Evolutionary conservation across 2,113 vertebrate genomes (phyloP).

Genomic region (Vulpes lagopus): DNA sequence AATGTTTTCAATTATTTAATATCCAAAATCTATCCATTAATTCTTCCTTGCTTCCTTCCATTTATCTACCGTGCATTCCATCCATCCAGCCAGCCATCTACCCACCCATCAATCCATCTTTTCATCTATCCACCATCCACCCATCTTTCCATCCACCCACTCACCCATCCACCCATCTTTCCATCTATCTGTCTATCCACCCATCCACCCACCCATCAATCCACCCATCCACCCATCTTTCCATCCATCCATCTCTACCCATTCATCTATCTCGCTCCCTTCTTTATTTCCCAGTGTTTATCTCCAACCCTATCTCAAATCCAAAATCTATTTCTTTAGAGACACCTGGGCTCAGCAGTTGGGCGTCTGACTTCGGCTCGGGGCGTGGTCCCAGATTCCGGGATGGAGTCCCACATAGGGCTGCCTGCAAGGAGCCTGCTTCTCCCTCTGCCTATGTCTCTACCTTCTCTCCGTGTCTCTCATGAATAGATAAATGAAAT

Average conservation of each 20-base stretch:
- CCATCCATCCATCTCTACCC: background rate
- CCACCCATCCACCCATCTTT: background rate
- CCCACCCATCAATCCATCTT: too few species aligned
- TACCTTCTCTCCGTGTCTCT: too few species aligned
- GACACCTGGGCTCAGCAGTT: too few species aligned
- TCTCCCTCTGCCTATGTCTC: too few species aligned
- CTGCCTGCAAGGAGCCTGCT: too few species aligned
- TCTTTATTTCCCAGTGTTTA: background rate
- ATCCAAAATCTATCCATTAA: background rate
- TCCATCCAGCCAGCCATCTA: fast-evolving
- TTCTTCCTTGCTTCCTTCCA: background rate
- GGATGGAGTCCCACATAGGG: too few species aligned
- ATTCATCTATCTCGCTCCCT: background rate
- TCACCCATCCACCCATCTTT: fast-evolving
- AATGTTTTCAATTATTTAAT: background rate
- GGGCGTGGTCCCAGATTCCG: too few species aligned
- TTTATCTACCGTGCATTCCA: background rate
- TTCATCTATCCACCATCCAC: background rate
- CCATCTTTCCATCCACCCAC: too few species aligned
- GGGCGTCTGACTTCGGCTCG: too few species aligned
- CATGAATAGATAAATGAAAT: too few species aligned
- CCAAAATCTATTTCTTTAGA: background rate
- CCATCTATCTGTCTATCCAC: too few species aligned
- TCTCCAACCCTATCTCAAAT: background rate
- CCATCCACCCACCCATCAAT: background rate